Evolutionary conservation across 1,140 invertebrate species (phyloP), one percentile per base, ranked within the genome.

Genomic region (Heliconius nattereri): DNA sequence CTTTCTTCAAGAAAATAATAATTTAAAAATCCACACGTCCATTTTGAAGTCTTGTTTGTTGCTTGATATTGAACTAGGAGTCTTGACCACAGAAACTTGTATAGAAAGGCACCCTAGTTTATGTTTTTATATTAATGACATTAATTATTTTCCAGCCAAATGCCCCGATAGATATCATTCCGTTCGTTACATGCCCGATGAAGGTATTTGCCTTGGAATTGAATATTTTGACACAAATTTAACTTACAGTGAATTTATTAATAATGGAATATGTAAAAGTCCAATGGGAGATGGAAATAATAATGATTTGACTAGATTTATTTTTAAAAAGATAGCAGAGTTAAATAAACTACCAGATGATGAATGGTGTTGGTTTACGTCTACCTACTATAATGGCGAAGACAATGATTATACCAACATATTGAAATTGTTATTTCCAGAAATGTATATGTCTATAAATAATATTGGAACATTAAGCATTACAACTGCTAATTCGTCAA

Each of bases 291-390:
- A 84, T 73, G 52, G 40, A 60, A 78, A 84, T 54, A 79, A 84
- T 57, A 76, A 75, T 49, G 85, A 88, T 45, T 80, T 92, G 72
- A 81, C 72, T 29, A 86, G 86, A 81, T 92, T 89, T 83, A 82
- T 91, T 77, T 93, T 87, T 81, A 89, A 81, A 78, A 90, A 92
- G 85, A 85, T 93, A 35, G 89, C 91, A 6, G 83, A 87, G 75
- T 72, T 85, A 16, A 81, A 86, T 77, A 73, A 84, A 32, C 45
- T 92, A 71, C 74, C 87, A 7, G 77, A 86, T 77, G 52, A 87
- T 78, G 49, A 60, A 20, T 93, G 91, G 92, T 93, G 92, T 83
- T 93, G 92, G 92, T 92, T 90, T 76, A 75, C 81, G 23, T 79
- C 79, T 57, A 54, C 76, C 71, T 57, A 57, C 73, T 54, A 75